A percentile compares a stretch with the other conserved stretches of the same genome.
These are phyloP conservation scores for Spondyliosoma cantharus DNA, from an alignment of 2,797 vertebrate species.

Conservation along the genomic window DNA sequence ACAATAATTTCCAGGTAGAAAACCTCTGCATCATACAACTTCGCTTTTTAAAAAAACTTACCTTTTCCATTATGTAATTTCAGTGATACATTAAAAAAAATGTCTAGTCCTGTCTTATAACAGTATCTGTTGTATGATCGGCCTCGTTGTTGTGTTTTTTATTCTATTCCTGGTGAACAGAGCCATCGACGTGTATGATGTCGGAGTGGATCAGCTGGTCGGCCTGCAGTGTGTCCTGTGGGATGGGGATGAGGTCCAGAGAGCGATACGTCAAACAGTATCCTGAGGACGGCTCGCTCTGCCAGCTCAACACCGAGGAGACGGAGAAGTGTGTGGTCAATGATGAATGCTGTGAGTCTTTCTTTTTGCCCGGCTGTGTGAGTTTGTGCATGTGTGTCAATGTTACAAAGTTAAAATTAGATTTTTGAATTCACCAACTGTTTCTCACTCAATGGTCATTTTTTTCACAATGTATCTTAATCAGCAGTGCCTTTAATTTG, in stretches of 20 bases:
- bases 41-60: no score
- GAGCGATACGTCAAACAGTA: conserved; percentile 97
- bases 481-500: neutral
- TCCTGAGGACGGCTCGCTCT: conserved; percentile 94
- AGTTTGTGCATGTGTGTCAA: neutral
- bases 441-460: neutral
- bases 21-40: no score
- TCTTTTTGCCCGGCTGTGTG: neutral
- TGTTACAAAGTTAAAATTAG: neutral
- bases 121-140: neutral
- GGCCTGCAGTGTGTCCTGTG: conserved; percentile 93
- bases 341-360: conserved; percentile 92
- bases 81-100: neutral
- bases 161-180: conserved; percentile 63
- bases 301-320: conserved; percentile 93
- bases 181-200: conserved; percentile 96
- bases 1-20: no score
- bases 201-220: conserved; percentile 99
- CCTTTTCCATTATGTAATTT: no score
- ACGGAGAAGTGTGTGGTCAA: conserved; percentile 95
- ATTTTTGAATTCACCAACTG: no score
- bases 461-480: neutral
- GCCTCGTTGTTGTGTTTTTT: neutral
- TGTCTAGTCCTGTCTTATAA: neutral
- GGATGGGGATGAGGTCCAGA: conserved; percentile 92